phyloP scores from a whole-genome alignment of 2,888 invertebrate species.

The Axea sp. region DNA sequence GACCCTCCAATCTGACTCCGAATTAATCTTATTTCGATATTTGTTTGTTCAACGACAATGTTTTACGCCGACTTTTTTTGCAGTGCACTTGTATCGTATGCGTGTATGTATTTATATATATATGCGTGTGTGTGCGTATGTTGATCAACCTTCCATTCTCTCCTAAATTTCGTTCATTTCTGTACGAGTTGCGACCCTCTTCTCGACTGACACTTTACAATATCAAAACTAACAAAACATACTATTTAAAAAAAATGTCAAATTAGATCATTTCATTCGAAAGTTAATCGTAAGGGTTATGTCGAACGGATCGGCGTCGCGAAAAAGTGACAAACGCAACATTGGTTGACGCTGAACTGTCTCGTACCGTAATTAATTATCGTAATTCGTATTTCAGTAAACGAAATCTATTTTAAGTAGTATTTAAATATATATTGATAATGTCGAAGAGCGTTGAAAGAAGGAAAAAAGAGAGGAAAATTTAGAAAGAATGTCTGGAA shows the following conservation, averaged over 20 bases:
- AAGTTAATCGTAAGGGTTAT: slow-evolving; percentile 43
- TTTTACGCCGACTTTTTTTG: slow-evolving; percentile 44
- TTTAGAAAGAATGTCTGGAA: neutral
- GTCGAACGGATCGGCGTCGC: slow-evolving; percentile 24
- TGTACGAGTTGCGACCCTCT: slow-evolving; percentile 34
- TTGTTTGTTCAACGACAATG: slow-evolving; percentile 11
- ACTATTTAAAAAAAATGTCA: slow-evolving; percentile 44
- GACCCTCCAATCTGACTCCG: no score
- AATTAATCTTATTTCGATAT: no score
- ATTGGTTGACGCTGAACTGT: slow-evolving; percentile 24
- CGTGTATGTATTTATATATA: slow-evolving; percentile 47
- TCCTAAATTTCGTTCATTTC: slow-evolving; percentile 32
- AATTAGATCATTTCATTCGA: slow-evolving; percentile 51
- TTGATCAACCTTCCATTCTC: slow-evolving; percentile 49
- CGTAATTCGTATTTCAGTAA: slow-evolving; percentile 54
- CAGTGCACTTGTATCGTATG: slow-evolving; percentile 52
- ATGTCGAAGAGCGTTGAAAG: slow-evolving; percentile 22
- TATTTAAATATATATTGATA: slow-evolving; percentile 51
- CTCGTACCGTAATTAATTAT: slow-evolving; percentile 46
- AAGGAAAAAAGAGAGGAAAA: neutral
- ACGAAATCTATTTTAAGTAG: slow-evolving; percentile 53
- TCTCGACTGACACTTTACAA: slow-evolving; percentile 61
- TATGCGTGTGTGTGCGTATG: slow-evolving; percentile 42
- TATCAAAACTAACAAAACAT: slow-evolving; percentile 58
- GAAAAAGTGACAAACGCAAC: neutral